phyloP scores from a whole-genome alignment of 2,113 vertebrate species.

The Taxidea taxus region DNA sequence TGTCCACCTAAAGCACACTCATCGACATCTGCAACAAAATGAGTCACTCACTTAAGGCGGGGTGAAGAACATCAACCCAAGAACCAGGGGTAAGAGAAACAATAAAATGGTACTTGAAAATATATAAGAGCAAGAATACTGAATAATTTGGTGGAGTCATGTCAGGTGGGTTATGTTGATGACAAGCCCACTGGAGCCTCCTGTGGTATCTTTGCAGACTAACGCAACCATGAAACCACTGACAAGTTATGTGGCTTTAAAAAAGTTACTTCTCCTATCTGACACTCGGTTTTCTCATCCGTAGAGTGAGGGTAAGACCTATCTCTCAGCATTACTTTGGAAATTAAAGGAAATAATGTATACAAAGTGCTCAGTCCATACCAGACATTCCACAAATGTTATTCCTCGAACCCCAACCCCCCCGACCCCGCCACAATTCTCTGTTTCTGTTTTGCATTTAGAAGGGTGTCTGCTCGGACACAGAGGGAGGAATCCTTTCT shows the following conservation, averaged over 20 bases:
- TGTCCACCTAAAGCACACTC: slow-evolving; percentile 90
- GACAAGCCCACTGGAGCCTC: neutral
- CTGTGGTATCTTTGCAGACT: neutral
- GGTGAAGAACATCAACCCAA: neutral
- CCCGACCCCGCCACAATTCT: too few species aligned
- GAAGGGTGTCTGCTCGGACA: neutral
- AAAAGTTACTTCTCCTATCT: neutral
- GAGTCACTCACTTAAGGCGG: neutral
- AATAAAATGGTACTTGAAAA: neutral
- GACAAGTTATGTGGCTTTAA: neutral
- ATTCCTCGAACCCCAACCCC: too few species aligned
- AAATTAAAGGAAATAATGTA: neutral
- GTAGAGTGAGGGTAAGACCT: neutral
- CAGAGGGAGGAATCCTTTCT: neutral
- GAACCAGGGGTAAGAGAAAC: neutral
- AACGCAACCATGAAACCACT: neutral
- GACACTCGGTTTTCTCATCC: neutral
- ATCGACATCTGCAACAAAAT: slow-evolving; percentile 88
- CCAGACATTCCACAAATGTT: neutral
- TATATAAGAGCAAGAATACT: neutral
- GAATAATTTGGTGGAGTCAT: neutral
- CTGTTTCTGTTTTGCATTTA: neutral
- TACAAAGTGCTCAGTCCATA: neutral
- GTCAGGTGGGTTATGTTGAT: neutral
- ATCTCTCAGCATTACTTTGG: neutral